A percentile compares a stretch with the other conserved stretches of the same genome.
Evolutionary conservation across 2,797 vertebrate genomes (phyloP).

Genomic region (Hippoglossus hippoglossus): DNA sequence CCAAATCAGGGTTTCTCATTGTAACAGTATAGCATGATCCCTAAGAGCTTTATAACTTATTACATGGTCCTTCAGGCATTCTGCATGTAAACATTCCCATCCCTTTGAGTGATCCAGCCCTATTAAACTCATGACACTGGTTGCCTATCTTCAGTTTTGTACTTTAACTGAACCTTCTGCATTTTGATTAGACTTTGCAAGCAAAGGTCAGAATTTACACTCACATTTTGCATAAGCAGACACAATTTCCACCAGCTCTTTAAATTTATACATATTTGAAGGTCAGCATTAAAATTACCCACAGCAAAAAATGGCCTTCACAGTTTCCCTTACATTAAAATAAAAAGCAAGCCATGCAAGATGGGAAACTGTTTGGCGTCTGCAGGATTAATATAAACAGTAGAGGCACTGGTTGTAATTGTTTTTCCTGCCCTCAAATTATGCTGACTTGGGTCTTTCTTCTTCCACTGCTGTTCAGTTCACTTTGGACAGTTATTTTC

Average conservation of each 20-base stretch:
- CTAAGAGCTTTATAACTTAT: conserved; percentile 50
- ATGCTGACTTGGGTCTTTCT: conserved; percentile 74
- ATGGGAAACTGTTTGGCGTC: conserved; percentile 81
- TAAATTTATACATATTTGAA: conserved; percentile 77
- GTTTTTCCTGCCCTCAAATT: conserved; percentile 80
- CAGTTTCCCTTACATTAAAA: conserved; percentile 76
- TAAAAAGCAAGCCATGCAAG: conserved; percentile 76
- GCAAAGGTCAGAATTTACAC: conserved; percentile 78
- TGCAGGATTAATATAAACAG: conserved; percentile 83
- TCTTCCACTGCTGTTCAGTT: conserved; percentile 62
- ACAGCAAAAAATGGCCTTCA: conserved; percentile 72
- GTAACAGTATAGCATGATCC: conserved; percentile 39
- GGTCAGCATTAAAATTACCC: conserved; percentile 78
- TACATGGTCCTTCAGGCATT: conserved; percentile 59
- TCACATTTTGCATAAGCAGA: conserved; percentile 68
- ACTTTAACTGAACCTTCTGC: conserved; percentile 57
- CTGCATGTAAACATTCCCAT: conserved; percentile 67
- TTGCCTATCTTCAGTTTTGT: conserved; percentile 49
- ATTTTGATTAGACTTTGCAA: conserved; percentile 68
- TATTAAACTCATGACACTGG: conserved; percentile 62
- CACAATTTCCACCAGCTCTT: conserved; percentile 66
- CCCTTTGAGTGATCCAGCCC: conserved; percentile 41
- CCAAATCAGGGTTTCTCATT: conserved; percentile 29
- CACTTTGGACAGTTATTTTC: conserved; percentile 65
- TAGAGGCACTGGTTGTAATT: conserved; percentile 76